Evolutionary conservation across 2,797 vertebrate species (phyloP).

Genomic region (Oreochromis mossambicus): DNA sequence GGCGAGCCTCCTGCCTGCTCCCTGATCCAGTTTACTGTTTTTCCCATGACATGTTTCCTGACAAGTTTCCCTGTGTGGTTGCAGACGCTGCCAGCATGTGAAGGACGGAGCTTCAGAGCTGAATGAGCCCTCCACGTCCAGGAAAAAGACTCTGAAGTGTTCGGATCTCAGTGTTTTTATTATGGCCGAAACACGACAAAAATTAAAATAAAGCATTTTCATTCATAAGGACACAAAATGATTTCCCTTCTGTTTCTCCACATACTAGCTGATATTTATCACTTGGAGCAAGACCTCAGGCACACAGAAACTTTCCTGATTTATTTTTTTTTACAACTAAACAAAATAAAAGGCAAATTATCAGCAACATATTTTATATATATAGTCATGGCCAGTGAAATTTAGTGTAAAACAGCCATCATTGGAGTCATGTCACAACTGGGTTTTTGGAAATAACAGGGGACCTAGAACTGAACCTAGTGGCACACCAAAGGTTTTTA

Average conservation of each 20-base stretch:
- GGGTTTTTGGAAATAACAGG: background rate
- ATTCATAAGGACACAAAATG: background rate
- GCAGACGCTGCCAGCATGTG: constrained; percentile 21
- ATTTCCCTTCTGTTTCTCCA: background rate
- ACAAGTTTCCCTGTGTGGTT: constrained; percentile 13
- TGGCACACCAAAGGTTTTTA: background rate
- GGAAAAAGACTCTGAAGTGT: background rate
- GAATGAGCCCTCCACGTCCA: background rate
- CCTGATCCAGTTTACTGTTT: constrained; percentile 25
- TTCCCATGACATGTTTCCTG: constrained; percentile 43
- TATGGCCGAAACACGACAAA: background rate
- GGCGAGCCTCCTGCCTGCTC: constrained; percentile 13
- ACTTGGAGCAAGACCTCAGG: background rate
- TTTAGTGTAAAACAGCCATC: background rate
- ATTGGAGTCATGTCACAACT: background rate
- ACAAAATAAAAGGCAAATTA: background rate
- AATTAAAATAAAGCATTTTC: background rate
- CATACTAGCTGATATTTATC: background rate
- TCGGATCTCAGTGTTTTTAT: background rate
- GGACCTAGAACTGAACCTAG: background rate
- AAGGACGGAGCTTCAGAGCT: background rate
- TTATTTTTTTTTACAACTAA: background rate
- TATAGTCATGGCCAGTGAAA: background rate
- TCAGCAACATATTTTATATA: background rate
- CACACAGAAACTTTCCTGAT: background rate